A percentile compares a stretch with the other conserved stretches of the same genome.
phyloP scores from a whole-genome alignment of 2,888 invertebrate genomes.

The Erebia palarica region DNA sequence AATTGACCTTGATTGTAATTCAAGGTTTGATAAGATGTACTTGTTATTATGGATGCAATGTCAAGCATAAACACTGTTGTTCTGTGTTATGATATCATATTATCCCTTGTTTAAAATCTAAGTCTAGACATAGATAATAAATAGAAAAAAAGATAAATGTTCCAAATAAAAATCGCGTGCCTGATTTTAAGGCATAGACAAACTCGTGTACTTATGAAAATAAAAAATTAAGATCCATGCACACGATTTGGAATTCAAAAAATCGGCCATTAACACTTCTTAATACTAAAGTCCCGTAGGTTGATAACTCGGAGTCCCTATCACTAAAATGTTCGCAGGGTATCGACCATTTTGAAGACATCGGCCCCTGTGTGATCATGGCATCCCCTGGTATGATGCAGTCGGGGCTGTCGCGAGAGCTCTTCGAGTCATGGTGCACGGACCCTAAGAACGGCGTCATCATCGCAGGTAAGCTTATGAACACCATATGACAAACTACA shows the following conservation, averaged over 20 bases:
- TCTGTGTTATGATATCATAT: no score
- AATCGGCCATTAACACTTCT: no score
- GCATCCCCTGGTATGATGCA: slow-evolving; percentile 99
- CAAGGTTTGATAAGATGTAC: background rate
- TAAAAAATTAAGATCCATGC: no score
- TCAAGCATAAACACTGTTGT: background rate
- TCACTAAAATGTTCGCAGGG: slow-evolving; percentile 80
- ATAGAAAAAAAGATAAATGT: no score
- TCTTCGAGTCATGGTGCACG: slow-evolving; percentile 99
- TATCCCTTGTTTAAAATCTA: no score
- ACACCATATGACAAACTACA: background rate
- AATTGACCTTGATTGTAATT: slow-evolving; percentile 8
- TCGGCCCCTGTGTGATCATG: slow-evolving; percentile 99
- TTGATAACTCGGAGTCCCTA: no score
- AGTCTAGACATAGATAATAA: no score
- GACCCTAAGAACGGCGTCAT: slow-evolving; percentile 99
- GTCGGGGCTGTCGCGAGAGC: slow-evolving; percentile 96
- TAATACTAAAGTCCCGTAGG: no score
- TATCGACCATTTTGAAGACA: slow-evolving; percentile 99
- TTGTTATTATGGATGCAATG: background rate
- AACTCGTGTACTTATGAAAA: no score
- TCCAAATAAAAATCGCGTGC: no score
- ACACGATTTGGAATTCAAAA: no score
- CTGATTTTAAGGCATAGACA: no score
- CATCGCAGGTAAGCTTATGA: slow-evolving; percentile 89